Evolutionary conservation across 2,113 vertebrate genomes (phyloP).

Genomic region (Myotis davidii): DNA sequence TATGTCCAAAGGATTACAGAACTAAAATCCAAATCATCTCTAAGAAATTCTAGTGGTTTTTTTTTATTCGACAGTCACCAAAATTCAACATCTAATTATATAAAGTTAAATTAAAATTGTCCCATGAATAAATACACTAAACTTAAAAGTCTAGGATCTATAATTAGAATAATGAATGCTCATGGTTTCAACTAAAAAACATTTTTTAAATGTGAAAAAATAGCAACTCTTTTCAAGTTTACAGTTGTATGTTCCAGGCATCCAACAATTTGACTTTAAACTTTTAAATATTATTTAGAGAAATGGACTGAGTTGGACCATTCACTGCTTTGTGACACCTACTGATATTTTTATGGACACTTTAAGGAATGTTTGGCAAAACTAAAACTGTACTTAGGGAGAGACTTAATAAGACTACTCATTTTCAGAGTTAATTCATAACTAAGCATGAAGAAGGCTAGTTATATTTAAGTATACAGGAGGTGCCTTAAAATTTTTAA

Average conservation of each 20-base stretch:
- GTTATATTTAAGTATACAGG: background rate
- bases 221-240: slow-evolving; percentile 6
- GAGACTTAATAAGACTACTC: background rate
- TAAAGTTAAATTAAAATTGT: slow-evolving; percentile 23
- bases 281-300: slow-evolving; percentile 26
- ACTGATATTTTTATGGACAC: background rate
- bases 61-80: background rate
- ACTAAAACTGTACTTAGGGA: background rate
- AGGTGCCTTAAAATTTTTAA: background rate
- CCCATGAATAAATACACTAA: background rate
- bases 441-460: background rate
- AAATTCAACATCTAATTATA: slow-evolving; percentile 45
- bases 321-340: background rate
- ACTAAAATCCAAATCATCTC: slow-evolving; percentile 7
- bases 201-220: slow-evolving; percentile 40
- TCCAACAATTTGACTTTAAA: slow-evolving; percentile 35
- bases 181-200: background rate
- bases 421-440: slow-evolving; percentile 20
- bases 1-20: slow-evolving; percentile 16
- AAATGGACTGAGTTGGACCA: background rate
- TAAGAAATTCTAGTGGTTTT: slow-evolving; percentile 6
- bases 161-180: slow-evolving; percentile 12
- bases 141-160: slow-evolving; percentile 10
- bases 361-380: slow-evolving; percentile 29
- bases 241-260: background rate